These are phyloP conservation scores for Anagyrus pseudococci DNA, from an alignment of 2,888 invertebrate species.

Conservation along the genomic window DNA sequence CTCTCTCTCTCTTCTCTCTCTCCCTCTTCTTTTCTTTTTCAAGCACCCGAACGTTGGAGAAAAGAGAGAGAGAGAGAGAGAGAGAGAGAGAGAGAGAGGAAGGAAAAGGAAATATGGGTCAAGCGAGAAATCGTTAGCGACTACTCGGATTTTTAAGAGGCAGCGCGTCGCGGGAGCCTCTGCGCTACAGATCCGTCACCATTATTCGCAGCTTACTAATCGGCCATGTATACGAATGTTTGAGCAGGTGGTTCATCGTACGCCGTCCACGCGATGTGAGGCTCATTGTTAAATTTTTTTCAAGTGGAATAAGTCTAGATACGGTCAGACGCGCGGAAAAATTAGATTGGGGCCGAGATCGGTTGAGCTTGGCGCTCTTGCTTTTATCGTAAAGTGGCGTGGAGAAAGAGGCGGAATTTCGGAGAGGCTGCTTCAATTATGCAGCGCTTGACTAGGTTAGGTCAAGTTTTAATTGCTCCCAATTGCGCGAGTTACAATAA, in stretches of 20 bases:
- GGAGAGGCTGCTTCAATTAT: constrained; percentile 1
- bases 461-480: constrained; percentile 8
- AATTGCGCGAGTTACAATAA: not conserved
- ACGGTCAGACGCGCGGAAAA: constrained; percentile 14
- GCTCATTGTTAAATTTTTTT: too few species aligned
- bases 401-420: not conserved
- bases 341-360: too few species aligned
- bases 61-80: not conserved
- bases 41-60: not conserved
- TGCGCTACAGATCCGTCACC: not conserved
- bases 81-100: too few species aligned
- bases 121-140: constrained; percentile 52
- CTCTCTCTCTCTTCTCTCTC: too few species aligned
- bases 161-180: not conserved
- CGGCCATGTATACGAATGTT: not conserved
- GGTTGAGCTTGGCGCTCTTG: not conserved
- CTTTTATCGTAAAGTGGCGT: not conserved
- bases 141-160: constrained; percentile 41
- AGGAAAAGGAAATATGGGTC: constrained; percentile 44
- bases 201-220: too few species aligned
- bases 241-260: not conserved
- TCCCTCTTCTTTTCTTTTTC: too few species aligned
- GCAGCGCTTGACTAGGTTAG: constrained; percentile 1
- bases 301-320: constrained; percentile 9
- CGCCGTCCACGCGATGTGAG: too few species aligned